These are phyloP conservation scores for Limonius californicus DNA, from an alignment of 1,140 invertebrate species.

Conservation along the genomic window DNA sequence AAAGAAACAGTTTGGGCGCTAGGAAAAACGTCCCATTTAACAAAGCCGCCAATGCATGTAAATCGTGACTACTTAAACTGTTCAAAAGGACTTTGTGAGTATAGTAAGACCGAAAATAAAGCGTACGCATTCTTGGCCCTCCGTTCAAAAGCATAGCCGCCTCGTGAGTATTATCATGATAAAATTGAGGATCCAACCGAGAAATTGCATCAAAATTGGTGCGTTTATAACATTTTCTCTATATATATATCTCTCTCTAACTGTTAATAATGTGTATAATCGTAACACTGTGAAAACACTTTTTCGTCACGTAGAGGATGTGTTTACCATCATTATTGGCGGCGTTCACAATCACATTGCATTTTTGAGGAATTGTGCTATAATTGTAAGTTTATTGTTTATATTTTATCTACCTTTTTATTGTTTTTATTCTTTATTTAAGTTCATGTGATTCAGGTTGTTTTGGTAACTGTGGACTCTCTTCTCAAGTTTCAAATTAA, in stretches of 20 bases:
- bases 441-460: too few species aligned
- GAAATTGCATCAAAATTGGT: too few species aligned
- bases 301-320: background rate
- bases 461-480: too few species aligned
- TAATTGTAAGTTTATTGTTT: slow-evolving; percentile 22
- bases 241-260: too few species aligned
- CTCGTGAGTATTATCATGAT: slow-evolving; percentile 35
- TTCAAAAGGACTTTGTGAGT: slow-evolving; percentile 33
- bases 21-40: too few species aligned
- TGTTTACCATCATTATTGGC: slow-evolving; percentile 15
- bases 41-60: background rate
- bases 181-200: too few species aligned
- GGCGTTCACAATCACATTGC: slow-evolving; percentile 8
- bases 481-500: too few species aligned
- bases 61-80: background rate
- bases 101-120: slow-evolving; percentile 24
- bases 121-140: slow-evolving; percentile 1
- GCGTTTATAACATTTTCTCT: too few species aligned
- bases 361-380: slow-evolving; percentile 19
- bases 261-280: too few species aligned
- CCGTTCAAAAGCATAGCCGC: background rate
- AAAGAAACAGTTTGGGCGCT: too few species aligned
- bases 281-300: too few species aligned
- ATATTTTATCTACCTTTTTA: slow-evolving; percentile 7
- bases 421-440: too few species aligned